phyloP scores from a whole-genome alignment of 2,888 invertebrate species.

The Unio delphinus region DNA sequence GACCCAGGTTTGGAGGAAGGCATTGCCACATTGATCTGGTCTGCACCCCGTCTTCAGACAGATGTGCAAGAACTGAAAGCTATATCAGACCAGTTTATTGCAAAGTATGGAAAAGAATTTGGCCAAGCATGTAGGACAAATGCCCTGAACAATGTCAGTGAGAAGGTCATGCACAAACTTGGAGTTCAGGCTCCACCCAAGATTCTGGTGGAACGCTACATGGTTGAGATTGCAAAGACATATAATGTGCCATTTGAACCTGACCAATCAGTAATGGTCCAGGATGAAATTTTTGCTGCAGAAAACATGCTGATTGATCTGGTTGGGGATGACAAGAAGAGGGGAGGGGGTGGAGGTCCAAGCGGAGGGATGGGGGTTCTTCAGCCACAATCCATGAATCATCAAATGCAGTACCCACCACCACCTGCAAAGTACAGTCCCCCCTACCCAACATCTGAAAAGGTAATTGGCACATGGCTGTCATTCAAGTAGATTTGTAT shows the following conservation, averaged over 20 bases:
- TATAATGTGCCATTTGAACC: constrained; percentile 96
- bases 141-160: constrained; percentile 85
- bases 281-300: constrained; percentile 59
- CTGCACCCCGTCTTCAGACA: constrained; percentile 86
- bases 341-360: constrained; percentile 44
- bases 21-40: constrained; percentile 97
- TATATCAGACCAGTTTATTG: constrained; percentile 88
- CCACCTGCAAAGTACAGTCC: constrained; percentile 4
- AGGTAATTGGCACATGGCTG: constrained; percentile 1
- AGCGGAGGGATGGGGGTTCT: constrained; percentile 35
- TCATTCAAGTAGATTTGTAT: too few relatives aligned
- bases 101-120: constrained; percentile 95
- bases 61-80: constrained; percentile 80
- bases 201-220: constrained; percentile 89
- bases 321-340: constrained; percentile 48
- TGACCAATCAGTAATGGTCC: constrained; percentile 78
- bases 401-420: constrained; percentile 13
- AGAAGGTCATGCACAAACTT: constrained; percentile 80
- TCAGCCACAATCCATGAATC: constrained; percentile 17
- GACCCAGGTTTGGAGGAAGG: constrained; percentile 97
- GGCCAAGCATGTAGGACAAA: constrained; percentile 87
- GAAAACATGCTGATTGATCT: constrained; percentile 64
- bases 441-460: constrained; percentile 16
- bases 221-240: constrained; percentile 96
- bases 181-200: constrained; percentile 88